A percentile compares a stretch with the other conserved stretches of the same genome.
phyloP scores from a whole-genome alignment of 23 tunicate species.

The Clavelina lepadiformis region DNA sequence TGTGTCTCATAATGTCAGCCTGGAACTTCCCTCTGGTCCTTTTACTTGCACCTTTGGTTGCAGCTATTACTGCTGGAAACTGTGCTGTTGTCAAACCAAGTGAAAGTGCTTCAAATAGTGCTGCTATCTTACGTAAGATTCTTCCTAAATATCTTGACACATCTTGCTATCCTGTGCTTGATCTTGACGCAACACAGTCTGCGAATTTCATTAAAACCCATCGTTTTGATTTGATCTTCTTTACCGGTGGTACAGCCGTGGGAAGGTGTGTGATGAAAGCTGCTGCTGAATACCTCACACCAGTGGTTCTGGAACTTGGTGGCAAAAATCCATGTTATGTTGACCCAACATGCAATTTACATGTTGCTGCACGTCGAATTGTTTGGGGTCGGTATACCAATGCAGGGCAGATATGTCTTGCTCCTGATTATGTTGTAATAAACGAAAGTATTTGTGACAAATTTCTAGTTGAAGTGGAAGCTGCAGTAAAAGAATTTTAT shows the following conservation, averaged over 20 bases:
- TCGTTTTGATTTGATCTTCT: conserved; percentile 65
- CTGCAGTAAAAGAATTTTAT: conserved; percentile 12
- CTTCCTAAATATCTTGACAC: conserved; percentile 51
- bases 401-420: conserved; percentile 69
- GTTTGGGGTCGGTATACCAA: conserved; percentile 43
- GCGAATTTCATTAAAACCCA: conserved; percentile 29
- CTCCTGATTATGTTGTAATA: conserved; percentile 60
- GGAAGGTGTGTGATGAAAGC: conserved; percentile 67
- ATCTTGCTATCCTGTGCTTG: conserved; percentile 53
- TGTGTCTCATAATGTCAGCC: conserved; percentile 50
- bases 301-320: conserved; percentile 83
- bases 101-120: conserved; percentile 46
- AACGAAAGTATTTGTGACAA: conserved; percentile 14
- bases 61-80: conserved; percentile 78
- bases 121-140: conserved; percentile 19
- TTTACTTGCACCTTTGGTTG: conserved; percentile 45
- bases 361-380: conserved; percentile 49
- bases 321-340: conserved; percentile 88
- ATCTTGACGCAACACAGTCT: conserved; percentile 39
- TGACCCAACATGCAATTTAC: conserved; percentile 34
- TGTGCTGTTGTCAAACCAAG: conserved; percentile 66
- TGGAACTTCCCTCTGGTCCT: conserved; percentile 78
- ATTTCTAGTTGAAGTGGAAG: conserved; percentile 27
- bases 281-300: conserved; percentile 75
- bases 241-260: conserved; percentile 80